Evolutionary conservation across 2,113 vertebrate species (phyloP), one percentile per base, ranked within the genome.

Genomic region (Electrona antarctica): DNA sequence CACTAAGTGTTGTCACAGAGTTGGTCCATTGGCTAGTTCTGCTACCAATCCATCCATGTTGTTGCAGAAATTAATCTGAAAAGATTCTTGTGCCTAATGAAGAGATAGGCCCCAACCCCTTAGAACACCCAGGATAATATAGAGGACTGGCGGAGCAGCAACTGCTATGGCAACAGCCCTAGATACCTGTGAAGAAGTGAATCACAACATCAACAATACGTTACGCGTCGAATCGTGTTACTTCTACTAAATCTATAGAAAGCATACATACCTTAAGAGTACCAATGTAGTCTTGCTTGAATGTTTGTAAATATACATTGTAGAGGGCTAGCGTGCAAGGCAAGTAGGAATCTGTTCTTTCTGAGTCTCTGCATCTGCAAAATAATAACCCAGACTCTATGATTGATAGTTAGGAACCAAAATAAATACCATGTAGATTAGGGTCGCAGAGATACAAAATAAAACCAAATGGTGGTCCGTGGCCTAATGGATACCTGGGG

Each of bases 251-350:
- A 54, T 54, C 5, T 54, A 56, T 8, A 59, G 7, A 45, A 2
- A 64, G 9, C 12, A 66, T 33, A 56, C 29, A 0, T 41, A 93
- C 93, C 91, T 88, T 92, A 12, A 94, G 54, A 13, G 81, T 47
- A 28, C 73, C n/a, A 14, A 78, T 62, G 8, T 91, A 85, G 54
- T 89, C 78, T 7, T 76, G 83, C 71, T 88, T 89, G 64, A 92
- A 84, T 1, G 80, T 82, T 1, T 83, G 90, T 9, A 93, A 12
- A 7, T 92, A 82, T 6, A 90, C 64, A 0, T 66, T 86, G 66
- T 93, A 64, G 8, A 95, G 89, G 7, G 92, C 92, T 10, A 95
- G 81, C 65, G 90, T 93, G 86, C 94, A 95, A 4, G 94, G 94
- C 15, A 94, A 12, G 67, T 91, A 92, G 9, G 93, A 91, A 13